Percentiles rank a stretch among this genome's conserved stretches.
Evolutionary conservation across 2,113 vertebrate genomes (phyloP).

Genomic region (Cochlearius cochlearius): DNA sequence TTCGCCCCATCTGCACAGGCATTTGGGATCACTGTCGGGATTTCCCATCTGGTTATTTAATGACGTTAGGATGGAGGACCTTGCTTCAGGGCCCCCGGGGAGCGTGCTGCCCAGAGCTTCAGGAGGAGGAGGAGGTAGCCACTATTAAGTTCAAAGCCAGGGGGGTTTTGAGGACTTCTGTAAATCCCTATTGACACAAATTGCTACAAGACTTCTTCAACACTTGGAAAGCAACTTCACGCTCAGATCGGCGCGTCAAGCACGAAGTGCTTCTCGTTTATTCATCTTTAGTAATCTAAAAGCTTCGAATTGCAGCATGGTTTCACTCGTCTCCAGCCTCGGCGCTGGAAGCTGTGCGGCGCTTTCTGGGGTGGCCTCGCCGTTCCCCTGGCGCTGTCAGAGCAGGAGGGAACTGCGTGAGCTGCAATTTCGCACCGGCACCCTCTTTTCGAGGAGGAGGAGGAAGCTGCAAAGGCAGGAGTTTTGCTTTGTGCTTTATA

Average conservation of each 20-base stretch:
- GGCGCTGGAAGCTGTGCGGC: background rate
- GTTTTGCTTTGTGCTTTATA: background rate
- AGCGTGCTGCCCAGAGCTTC: background rate
- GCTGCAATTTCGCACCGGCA: fast-evolving
- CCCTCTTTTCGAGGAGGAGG: background rate
- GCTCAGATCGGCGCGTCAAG: background rate
- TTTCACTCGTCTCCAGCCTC: background rate
- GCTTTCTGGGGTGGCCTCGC: background rate
- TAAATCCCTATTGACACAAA: background rate
- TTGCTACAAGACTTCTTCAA: background rate
- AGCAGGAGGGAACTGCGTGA: background rate
- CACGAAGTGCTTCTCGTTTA: background rate
- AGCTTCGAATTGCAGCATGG: background rate
- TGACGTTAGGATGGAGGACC: fast-evolving
- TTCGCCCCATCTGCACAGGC: background rate
- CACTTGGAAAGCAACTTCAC: fast-evolving
- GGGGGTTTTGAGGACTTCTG: background rate
- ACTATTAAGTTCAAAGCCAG: background rate
- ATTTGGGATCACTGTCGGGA: background rate
- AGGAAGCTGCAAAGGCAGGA: background rate
- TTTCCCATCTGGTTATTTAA: background rate
- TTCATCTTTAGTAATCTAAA: background rate
- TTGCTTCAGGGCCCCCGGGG: background rate
- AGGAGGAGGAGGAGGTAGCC: background rate
- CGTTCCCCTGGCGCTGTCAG: background rate